Evolutionary conservation across 92 coral and sea anemone genomes (phyloP).

Genomic region (Anthopleura xanthogrammica): DNA sequence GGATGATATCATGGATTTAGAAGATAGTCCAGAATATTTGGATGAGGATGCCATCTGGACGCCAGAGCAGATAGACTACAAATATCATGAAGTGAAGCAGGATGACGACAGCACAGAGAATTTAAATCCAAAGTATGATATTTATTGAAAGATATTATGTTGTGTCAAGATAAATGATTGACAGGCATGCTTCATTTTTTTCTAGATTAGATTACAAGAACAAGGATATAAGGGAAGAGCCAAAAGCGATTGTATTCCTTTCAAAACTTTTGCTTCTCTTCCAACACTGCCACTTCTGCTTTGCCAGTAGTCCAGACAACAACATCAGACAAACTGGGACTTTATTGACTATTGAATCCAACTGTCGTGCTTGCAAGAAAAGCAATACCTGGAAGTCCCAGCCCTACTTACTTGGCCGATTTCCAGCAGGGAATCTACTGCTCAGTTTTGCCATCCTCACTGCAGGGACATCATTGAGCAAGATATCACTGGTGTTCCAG

Average conservation of each 20-base stretch:
- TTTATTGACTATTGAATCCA: slow-evolving; percentile 36
- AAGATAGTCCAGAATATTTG: neutral
- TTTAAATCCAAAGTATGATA: neutral
- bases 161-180: neutral
- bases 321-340: slow-evolving; percentile 55
- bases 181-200: neutral
- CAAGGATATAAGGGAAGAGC: slow-evolving; percentile 53
- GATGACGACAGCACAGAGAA: neutral
- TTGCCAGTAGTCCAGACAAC: slow-evolving; percentile 41
- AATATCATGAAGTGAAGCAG: neutral
- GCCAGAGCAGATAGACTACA: neutral
- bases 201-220: slow-evolving; percentile 44
- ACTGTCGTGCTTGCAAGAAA: slow-evolving; percentile 42
- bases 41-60: neutral
- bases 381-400: slow-evolving; percentile 47
- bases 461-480: slow-evolving; percentile 40
- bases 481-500: slow-evolving; percentile 13
- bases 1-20: neutral
- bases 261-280: slow-evolving; percentile 45
- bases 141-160: too few relatives aligned
- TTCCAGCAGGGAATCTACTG: slow-evolving; percentile 58
- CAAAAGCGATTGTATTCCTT: slow-evolving; percentile 64
- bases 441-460: slow-evolving; percentile 49
- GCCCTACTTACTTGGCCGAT: slow-evolving; percentile 44
- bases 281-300: slow-evolving; percentile 62